Conservation (phyloP, 2,888 invertebrate genomes). For the Tanytarsus gracilentus region DNA sequence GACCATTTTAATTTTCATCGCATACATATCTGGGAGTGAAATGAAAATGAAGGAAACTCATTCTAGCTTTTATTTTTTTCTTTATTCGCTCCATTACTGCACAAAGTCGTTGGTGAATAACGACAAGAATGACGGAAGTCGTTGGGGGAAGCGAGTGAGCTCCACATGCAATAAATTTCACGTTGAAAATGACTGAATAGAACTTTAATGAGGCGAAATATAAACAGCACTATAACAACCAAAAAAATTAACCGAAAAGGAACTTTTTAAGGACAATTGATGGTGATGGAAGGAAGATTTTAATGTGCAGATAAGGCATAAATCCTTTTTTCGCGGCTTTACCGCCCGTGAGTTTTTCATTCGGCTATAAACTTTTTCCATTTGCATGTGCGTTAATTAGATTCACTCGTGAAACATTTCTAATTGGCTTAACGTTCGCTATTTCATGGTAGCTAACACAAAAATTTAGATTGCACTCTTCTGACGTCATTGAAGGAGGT, state of each 20-base stretch:
- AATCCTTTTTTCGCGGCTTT: background rate
- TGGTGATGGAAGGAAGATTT: background rate
- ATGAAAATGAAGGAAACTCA: background rate
- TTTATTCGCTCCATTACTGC: conserved; percentile 6
- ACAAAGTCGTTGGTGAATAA: conserved; percentile 2
- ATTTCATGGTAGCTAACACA: no score
- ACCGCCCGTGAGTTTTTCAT: background rate
- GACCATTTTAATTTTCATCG: conserved; percentile 15
- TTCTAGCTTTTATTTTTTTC: no score
- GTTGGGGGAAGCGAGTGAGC: conserved; percentile 16
- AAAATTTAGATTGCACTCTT: no score
- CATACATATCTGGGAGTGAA: background rate
- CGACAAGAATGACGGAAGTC: background rate
- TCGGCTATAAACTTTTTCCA: background rate
- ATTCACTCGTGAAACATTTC: background rate
- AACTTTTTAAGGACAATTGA: conserved; percentile 23
- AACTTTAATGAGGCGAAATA: conserved; percentile 16
- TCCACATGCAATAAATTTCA: background rate
- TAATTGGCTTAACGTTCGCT: background rate
- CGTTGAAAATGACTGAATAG: background rate
- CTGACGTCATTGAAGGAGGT: no score
- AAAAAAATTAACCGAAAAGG: background rate
- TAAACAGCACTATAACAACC: conserved; percentile 28
- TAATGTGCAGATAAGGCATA: background rate
- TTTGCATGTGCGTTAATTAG: conserved; percentile 24